A percentile compares a stretch with the other conserved stretches of the same genome.
phyloP scores from a whole-genome alignment of 2,888 invertebrate genomes.

The Hermodice carunculata region DNA sequence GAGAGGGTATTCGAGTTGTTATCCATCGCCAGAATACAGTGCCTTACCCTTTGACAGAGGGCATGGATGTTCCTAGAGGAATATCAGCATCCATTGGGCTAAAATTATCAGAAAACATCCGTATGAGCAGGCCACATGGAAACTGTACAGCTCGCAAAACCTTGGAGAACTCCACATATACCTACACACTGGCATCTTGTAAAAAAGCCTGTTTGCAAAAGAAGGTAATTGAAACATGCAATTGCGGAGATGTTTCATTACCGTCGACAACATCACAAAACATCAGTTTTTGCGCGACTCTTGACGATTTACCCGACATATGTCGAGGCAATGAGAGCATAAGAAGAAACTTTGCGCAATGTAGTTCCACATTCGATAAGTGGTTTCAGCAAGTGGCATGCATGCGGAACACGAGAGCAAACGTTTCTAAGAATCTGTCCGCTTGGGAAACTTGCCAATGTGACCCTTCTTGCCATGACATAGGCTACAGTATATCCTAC shows the following conservation, averaged over 20 bases:
- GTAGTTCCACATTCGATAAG: not conserved
- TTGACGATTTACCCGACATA: conserved; percentile 7
- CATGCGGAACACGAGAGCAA: conserved; percentile 10
- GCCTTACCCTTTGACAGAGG: conserved; percentile 23
- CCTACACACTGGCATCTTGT: conserved; percentile 60
- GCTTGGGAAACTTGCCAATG: conserved; percentile 23
- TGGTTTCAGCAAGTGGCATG: conserved; percentile 18
- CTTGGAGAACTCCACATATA: conserved; percentile 43
- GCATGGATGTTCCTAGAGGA: conserved; percentile 21
- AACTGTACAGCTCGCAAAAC: conserved; percentile 56
- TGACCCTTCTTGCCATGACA: conserved; percentile 12
- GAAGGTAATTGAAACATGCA: conserved; percentile 53
- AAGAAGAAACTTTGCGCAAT: conserved; percentile 1
- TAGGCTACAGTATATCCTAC: not conserved
- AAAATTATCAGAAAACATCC: conserved; percentile 1
- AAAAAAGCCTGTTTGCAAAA: conserved; percentile 59
- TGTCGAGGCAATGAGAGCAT: conserved; percentile 1
- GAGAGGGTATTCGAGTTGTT: conserved; percentile 20
- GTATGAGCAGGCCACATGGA: conserved; percentile 35
- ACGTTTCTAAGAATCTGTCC: conserved; percentile 23
- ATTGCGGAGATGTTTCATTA: conserved; percentile 49
- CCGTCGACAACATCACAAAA: conserved; percentile 34
- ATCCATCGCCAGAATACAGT: conserved; percentile 23
- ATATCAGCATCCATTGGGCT: conserved; percentile 18
- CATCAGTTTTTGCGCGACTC: conserved; percentile 50